Percentiles rank a stretch among this genome's conserved stretches.
These are phyloP conservation scores for Hestina assimilis DNA, from an alignment of 1,140 invertebrate species.

Conservation along the genomic window DNA sequence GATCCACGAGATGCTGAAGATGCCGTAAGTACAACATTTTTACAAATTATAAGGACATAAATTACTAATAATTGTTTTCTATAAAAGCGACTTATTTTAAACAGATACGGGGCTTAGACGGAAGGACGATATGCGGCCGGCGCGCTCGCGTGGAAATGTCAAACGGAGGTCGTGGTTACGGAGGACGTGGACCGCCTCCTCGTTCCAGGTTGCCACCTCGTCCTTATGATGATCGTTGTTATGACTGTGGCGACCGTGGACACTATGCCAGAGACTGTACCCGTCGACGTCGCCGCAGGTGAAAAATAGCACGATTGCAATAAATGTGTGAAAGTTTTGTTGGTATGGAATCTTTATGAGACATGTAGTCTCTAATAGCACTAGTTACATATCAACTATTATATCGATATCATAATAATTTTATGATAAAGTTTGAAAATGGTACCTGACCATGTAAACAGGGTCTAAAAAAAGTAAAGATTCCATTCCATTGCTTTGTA, in stretches of 20 bases:
- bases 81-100: slow-evolving; percentile 7
- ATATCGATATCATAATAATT: too few relatives aligned
- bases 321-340: slow-evolving; percentile 32
- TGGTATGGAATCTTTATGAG: slow-evolving; percentile 54
- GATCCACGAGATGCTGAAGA: slow-evolving; percentile 99
- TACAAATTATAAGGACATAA: neutral
- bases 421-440: too few relatives aligned
- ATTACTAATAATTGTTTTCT: too few relatives aligned
- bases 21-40: slow-evolving; percentile 81
- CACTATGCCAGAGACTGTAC: slow-evolving; percentile 95
- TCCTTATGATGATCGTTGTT: slow-evolving; percentile 88
- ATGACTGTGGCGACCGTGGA: slow-evolving; percentile 94
- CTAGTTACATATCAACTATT: too few relatives aligned
- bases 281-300: slow-evolving; percentile 81
- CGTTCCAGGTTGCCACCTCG: slow-evolving; percentile 85
- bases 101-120: slow-evolving; percentile 81
- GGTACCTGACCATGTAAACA: neutral
- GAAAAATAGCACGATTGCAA: slow-evolving; percentile 19
- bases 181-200: slow-evolving; percentile 79
- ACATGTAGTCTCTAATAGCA: neutral
- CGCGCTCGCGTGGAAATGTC: slow-evolving; percentile 95
- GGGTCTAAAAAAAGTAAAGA: slow-evolving; percentile 38
- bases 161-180: slow-evolving; percentile 88
- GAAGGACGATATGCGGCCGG: slow-evolving; percentile 90
- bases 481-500: slow-evolving; percentile 59